Evolutionary conservation across 2,113 vertebrate genomes (phyloP), one percentile per base, ranked within the genome.

Genomic region (Nibea coibor): DNA sequence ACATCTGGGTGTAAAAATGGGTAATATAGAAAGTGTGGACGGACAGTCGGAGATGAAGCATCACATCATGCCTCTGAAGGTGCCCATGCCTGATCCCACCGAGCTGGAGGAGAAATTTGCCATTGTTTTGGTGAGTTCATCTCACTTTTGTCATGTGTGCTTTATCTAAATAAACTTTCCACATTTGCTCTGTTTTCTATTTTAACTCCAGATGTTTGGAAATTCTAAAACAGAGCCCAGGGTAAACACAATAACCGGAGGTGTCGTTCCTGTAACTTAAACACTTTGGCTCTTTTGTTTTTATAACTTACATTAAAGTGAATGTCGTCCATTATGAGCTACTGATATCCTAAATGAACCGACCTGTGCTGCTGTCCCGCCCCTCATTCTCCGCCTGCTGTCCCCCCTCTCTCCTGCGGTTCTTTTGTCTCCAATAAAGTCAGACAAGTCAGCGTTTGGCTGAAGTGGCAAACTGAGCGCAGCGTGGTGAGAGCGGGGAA

Each of bases 51-150:
- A 96, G 79, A 94, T 96, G 90, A 95, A 95, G 84, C 93, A 95
- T 89, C 95, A 95, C 66, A 94, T 94, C 73, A 93, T 97, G 94
- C 95, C 97, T 17, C 94, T 97, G 51, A 98, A 97, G 93, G 96
- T 97, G 83, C 97, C 97, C 74, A 99, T 99, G 97, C 97, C 97
- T n/a, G 97, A 98, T 80, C 95, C 96, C 75, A 96, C 95, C 61
- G 97, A 98, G 91, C 93, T 99, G 92, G 97, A 99, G 93, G 97
- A 99, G 93, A 95, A 97, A 51, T 99, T 99, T 93, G 96, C 97
- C 50, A 89, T 98, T 80, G 97, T 98, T 94, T 91, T 99, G 97
- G 97, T 99, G 78, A 97, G 97, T 91, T 48, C 19, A 7, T 22
- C 12, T 56, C 12, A 28, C 5, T 6, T 20, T 66, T 65, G 8